Percentiles rank a stretch among this genome's conserved stretches.
phyloP scores from a whole-genome alignment of 2,797 vertebrate species.

The Sebastes taczanowskii region DNA sequence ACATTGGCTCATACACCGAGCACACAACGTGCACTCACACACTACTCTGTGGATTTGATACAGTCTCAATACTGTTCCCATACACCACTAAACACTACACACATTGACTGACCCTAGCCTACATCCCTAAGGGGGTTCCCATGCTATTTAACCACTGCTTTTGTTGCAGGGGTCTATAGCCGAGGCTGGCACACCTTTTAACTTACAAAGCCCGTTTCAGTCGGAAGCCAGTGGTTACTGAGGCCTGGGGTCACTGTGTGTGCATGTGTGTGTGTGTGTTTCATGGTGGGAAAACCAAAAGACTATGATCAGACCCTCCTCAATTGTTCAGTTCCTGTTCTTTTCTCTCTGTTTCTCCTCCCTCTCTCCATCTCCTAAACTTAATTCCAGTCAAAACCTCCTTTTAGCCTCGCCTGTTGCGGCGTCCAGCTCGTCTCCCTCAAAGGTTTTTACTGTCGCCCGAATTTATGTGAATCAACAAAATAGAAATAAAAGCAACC shows the following conservation, averaged over 20 bases:
- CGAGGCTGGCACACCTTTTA: constrained; percentile 65
- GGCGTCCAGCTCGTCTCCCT: constrained; percentile 3
- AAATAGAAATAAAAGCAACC: constrained; percentile 18
- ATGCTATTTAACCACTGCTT: constrained; percentile 69
- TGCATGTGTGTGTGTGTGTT: constrained; percentile 12
- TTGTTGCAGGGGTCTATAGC: constrained; percentile 66
- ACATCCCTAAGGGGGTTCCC: constrained; percentile 58
- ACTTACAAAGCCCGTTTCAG: constrained; percentile 70
- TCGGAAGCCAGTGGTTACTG: constrained; percentile 59
- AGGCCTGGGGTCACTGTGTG: constrained; percentile 30
- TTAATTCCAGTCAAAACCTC: background rate
- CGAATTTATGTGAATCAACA: constrained; percentile 7
- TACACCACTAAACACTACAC: constrained; percentile 24
- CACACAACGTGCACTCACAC: background rate
- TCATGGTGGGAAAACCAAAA: constrained; percentile 53
- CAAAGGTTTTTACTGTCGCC: constrained; percentile 6
- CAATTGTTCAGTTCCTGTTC: constrained; percentile 38
- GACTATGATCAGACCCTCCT: constrained; percentile 59
- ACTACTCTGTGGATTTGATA: constrained; percentile 2
- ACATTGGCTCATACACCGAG: background rate
- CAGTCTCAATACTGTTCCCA: constrained; percentile 25
- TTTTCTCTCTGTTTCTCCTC: constrained; percentile 21
- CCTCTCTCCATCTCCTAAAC: background rate
- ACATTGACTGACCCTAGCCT: constrained; percentile 39
- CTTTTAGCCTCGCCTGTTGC: background rate